Evolutionary conservation across 2,888 invertebrate genomes (phyloP).

Genomic region (Ommatoiulus sabulosus): DNA sequence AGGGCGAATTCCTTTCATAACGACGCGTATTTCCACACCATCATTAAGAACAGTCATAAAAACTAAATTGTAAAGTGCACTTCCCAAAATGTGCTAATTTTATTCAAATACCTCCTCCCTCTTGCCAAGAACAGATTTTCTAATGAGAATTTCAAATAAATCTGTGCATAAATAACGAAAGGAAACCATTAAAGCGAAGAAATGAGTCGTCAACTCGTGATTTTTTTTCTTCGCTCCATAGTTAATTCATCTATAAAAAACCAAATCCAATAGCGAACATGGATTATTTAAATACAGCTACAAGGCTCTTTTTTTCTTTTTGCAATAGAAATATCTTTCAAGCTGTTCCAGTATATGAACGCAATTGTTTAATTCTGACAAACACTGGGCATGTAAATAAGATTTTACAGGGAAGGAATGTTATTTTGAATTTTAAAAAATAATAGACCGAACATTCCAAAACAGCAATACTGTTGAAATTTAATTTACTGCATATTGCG

Average conservation of each 20-base stretch:
- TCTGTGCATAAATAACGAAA: slow-evolving; percentile 46
- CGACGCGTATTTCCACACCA: slow-evolving; percentile 37
- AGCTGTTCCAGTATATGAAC: background rate
- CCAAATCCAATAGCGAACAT: background rate
- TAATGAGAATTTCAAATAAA: slow-evolving; percentile 49
- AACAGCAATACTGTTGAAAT: too few species aligned
- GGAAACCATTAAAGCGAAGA: slow-evolving; percentile 20
- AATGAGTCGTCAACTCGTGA: slow-evolving; percentile 28
- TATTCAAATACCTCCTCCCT: slow-evolving; percentile 49
- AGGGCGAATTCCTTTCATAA: slow-evolving; percentile 15
- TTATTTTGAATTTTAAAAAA: too few species aligned
- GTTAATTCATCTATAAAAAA: background rate
- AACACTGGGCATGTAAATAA: too few species aligned
- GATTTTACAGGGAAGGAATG: too few species aligned
- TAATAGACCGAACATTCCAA: too few species aligned
- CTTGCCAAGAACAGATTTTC: slow-evolving; percentile 50
- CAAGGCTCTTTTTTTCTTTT: background rate
- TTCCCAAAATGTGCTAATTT: slow-evolving; percentile 48
- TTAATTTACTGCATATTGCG: too few species aligned
- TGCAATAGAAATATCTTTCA: background rate
- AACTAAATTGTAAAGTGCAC: slow-evolving; percentile 50
- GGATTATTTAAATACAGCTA: background rate
- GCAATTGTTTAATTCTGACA: background rate
- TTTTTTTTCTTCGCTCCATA: background rate
- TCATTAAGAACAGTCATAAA: slow-evolving; percentile 50